Conservation (phyloP, 2,888 invertebrate species). For the Serripes groenlandicus region DNA sequence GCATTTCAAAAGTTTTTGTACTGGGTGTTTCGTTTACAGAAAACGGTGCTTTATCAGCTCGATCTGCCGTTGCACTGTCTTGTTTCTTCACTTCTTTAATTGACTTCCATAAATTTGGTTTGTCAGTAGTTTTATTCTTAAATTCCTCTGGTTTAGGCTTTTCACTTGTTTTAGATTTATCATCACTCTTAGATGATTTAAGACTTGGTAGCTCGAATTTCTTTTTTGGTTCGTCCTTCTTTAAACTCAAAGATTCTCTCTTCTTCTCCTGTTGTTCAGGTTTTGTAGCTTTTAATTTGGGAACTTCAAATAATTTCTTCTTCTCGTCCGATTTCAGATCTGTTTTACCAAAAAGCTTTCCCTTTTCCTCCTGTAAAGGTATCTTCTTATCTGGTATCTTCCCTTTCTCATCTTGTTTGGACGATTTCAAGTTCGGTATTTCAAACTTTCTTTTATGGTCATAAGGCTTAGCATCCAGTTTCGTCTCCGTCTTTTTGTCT, state of each 20-base stretch:
- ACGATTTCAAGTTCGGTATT: conserved; percentile 33
- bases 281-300: conserved; percentile 31
- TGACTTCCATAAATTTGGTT: conserved; percentile 11
- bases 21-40: conserved; percentile 40
- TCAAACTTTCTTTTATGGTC: conserved; percentile 28
- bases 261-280: conserved; percentile 14
- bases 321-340: conserved; percentile 33
- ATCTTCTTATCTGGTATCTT: conserved; percentile 26
- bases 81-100: conserved; percentile 38
- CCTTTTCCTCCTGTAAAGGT: conserved; percentile 12
- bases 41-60: conserved; percentile 13
- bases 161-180: conserved; percentile 12
- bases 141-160: conserved; percentile 38
- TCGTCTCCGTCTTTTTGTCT: conserved; percentile 18
- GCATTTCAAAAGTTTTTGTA: conserved; percentile 27
- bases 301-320: conserved; percentile 45
- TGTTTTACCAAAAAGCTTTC: conserved; percentile 42
- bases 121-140: conserved; percentile 24
- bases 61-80: background rate
- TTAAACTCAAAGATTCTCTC: conserved; percentile 10
- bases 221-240: conserved; percentile 20
- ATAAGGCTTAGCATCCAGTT: background rate
- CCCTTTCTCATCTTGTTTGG: conserved; percentile 32
- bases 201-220: conserved; percentile 21
- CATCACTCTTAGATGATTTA: conserved; percentile 16